These are phyloP conservation scores for Carettochelys insculpta DNA, from an alignment of 2,113 vertebrate species.

Conservation along the genomic window DNA sequence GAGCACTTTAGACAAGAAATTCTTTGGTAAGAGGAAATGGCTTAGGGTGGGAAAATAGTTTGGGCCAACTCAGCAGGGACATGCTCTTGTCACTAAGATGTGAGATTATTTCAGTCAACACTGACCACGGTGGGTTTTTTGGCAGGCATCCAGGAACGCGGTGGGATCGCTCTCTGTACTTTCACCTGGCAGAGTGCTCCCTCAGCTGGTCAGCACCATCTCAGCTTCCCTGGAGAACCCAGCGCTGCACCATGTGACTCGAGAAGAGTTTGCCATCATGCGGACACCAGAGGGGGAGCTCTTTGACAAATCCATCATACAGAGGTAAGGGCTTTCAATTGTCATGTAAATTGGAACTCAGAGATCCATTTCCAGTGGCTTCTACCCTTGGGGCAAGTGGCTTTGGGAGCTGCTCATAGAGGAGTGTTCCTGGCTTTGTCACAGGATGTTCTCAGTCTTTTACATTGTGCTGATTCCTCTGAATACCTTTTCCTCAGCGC, in stretches of 20 bases:
- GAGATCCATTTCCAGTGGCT: not conserved
- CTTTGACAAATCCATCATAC: slow-evolving; percentile 93
- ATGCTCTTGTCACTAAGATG: not conserved
- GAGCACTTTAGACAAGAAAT: not conserved
- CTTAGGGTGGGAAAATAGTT: not conserved
- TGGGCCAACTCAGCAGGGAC: not conserved
- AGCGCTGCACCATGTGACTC: slow-evolving; percentile 85
- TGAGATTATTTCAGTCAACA: not conserved
- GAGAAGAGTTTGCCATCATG: slow-evolving; percentile 94
- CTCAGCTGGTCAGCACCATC: slow-evolving; percentile 85
- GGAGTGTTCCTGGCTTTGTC: not conserved
- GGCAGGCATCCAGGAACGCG: slow-evolving; percentile 85
- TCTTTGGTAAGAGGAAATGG: not conserved
- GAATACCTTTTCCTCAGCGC: slow-evolving; percentile 77
- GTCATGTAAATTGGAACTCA: not conserved
- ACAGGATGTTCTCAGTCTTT: not conserved
- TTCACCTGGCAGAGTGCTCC: slow-evolving; percentile 88
- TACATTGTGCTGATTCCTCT: not conserved
- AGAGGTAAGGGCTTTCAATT: slow-evolving; percentile 77
- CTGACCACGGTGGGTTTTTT: slow-evolving; percentile 49
- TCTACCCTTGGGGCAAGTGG: not conserved
- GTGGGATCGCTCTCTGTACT: slow-evolving; percentile 86
- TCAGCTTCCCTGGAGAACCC: slow-evolving; percentile 82
- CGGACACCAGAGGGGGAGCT: slow-evolving; percentile 88
- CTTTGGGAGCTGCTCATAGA: not conserved